These are phyloP conservation scores for Ataeniobius toweri DNA, from an alignment of 2,797 vertebrate species.

Conservation along the genomic window DNA sequence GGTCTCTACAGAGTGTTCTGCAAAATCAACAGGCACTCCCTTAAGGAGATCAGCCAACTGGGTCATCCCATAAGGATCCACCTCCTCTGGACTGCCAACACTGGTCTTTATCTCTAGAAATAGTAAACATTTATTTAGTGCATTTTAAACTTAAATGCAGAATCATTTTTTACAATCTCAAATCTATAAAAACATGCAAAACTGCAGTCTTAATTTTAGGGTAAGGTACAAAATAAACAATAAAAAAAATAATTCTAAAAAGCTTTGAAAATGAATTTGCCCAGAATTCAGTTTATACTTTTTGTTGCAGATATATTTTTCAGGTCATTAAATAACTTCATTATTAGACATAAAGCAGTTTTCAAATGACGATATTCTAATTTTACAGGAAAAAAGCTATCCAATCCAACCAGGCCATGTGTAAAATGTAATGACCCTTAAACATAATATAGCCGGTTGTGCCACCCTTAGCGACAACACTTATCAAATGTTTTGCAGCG, in stretches of 20 bases:
- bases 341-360: background rate
- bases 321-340: background rate
- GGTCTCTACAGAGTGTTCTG: slow-evolving; percentile 62
- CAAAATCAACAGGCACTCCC: slow-evolving; percentile 79
- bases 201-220: background rate
- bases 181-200: background rate
- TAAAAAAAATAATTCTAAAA: background rate
- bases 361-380: background rate
- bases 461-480: background rate
- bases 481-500: too few species aligned
- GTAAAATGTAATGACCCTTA: background rate
- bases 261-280: background rate
- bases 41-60: slow-evolving; percentile 79
- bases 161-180: background rate
- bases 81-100: slow-evolving; percentile 75
- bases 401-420: background rate
- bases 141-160: background rate
- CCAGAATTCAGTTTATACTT: background rate
- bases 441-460: background rate
- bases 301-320: background rate
- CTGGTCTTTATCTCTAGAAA: slow-evolving; percentile 73
- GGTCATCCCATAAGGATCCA: slow-evolving; percentile 78
- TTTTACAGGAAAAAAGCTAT: background rate
- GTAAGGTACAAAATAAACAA: background rate
- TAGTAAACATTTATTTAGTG: background rate